These are phyloP conservation scores for Pardalotus punctatus DNA, from an alignment of 2,113 vertebrate species.

Conservation along the genomic window DNA sequence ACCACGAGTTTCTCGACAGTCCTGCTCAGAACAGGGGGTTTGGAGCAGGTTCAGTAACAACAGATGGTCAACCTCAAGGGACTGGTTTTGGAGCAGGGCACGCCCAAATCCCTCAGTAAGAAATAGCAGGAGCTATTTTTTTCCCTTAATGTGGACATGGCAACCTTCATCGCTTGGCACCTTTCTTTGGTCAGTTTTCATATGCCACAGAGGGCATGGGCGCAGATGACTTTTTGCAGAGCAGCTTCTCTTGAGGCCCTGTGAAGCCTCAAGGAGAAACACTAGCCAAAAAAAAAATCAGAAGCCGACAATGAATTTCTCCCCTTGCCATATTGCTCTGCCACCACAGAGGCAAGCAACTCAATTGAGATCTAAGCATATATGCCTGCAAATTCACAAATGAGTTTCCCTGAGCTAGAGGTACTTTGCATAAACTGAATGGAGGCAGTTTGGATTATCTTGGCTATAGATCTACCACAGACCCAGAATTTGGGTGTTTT, in stretches of 20 bases:
- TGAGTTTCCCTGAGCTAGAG: not conserved
- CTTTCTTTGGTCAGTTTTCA: not conserved
- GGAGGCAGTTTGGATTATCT: not conserved
- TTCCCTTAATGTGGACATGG: not conserved
- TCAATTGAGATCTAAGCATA: not conserved
- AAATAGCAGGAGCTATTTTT: not conserved
- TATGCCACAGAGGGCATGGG: not conserved
- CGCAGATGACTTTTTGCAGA: not conserved
- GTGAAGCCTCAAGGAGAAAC: not conserved
- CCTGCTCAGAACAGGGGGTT: not conserved
- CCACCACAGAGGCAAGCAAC: not conserved
- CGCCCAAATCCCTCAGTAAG: not conserved
- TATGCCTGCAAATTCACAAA: not conserved
- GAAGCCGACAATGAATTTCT: not conserved
- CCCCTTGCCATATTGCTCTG: not conserved
- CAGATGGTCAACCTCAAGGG: slow-evolving; percentile 28
- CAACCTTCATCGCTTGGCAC: not conserved
- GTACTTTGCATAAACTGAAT: slow-evolving; percentile 13
- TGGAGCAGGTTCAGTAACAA: slow-evolving; percentile 15
- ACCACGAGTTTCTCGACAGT: not conserved
- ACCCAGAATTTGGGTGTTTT: not conserved
- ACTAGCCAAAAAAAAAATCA: not conserved
- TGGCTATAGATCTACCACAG: not conserved
- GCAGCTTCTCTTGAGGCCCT: not conserved
- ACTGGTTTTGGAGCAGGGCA: not conserved